Evolutionary conservation across 2,888 invertebrate species (phyloP), one percentile per base, ranked within the genome.

Genomic region (Spicauda simplicius): DNA sequence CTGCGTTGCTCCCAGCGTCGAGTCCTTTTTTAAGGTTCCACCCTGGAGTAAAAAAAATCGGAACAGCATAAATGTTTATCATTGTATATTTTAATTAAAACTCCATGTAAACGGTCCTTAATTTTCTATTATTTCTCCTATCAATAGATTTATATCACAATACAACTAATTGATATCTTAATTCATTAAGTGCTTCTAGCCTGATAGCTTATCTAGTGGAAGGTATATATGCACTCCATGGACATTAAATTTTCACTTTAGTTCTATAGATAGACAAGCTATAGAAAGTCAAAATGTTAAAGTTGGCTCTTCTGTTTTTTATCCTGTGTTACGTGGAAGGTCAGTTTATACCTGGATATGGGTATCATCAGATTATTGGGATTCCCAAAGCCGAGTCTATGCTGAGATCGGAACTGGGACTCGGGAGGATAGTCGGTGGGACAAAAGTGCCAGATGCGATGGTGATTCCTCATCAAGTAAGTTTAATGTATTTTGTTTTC

Each of bases 401-500:
- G 54, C 71, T 72, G 69, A 45, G 63, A 14, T 59, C 69, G 37
- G 84, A 84, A 68, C 68, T 68, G 10, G 30, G 12, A n/a, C n/a
- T 63, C 14, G 8, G 61, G 0, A 80, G 85, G 66, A 86, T 89
- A 14, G 77, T 88, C 8, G 89, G 89, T 0, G 89, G 88, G 0
- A 78, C 69, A 19, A 74, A 74, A 50, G 85, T 84, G 3, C 30
- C 72, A 0, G 64, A 70, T 2, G 73, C 75, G 4, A 73, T 77
- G n/a, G 72, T 70, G 11, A 74, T 85, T 48, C 86, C 88, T 0
- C 76, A 85, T 74, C 86, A 87, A 74, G 88, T 87, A 73, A 70
- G 73, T 69, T n/a, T 16, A n/a, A 41, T 41, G 14, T 41, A 41
- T 2, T 41, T 41, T 25, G 5, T 25, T 5, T n/a, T n/a, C n/a